Conservation (phyloP, 2,888 invertebrate species). For the Scaptomyza polygonia region DNA sequence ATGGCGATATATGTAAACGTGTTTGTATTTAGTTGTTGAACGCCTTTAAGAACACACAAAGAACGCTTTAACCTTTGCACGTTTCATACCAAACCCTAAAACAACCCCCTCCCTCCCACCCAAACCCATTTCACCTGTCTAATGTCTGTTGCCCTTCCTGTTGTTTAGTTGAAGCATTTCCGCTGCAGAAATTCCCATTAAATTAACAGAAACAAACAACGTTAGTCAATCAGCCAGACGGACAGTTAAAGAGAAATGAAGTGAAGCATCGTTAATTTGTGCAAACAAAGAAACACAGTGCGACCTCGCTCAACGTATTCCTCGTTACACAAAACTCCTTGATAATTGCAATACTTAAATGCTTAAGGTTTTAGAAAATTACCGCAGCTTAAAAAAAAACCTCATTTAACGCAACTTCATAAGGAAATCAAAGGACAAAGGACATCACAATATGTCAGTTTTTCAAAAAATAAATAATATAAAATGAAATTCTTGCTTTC, state of each 20-base stretch:
- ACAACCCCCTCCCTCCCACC: too few species aligned
- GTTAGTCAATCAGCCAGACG: constrained; percentile 5
- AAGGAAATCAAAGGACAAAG: too few species aligned
- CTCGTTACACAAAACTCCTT: too few species aligned
- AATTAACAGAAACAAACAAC: constrained; percentile 54
- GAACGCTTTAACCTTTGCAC: constrained; percentile 72
- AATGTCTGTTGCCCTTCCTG: constrained; percentile 44
- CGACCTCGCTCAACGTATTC: too few species aligned
- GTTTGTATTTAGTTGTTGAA: constrained; percentile 34
- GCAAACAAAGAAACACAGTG: constrained; percentile 73
- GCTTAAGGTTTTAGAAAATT: too few species aligned
- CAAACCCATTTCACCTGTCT: neutral
- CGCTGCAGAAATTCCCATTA: constrained; percentile 76
- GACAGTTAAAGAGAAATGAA: constrained; percentile 32
- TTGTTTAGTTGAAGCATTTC: constrained; percentile 56
- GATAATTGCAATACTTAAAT: too few species aligned
- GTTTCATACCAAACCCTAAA: constrained; percentile 41
- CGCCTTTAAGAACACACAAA: constrained; percentile 59
- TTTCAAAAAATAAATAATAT: too few species aligned
- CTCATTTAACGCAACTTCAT: too few species aligned
- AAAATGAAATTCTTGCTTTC: too few species aligned
- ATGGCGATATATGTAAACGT: constrained; percentile 40
- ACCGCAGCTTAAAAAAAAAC: too few species aligned
- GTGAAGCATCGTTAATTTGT: constrained; percentile 74
- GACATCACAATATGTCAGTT: too few species aligned